phyloP scores from a whole-genome alignment of 1,140 invertebrate genomes.

The Mycetomoellerius zeteki region DNA sequence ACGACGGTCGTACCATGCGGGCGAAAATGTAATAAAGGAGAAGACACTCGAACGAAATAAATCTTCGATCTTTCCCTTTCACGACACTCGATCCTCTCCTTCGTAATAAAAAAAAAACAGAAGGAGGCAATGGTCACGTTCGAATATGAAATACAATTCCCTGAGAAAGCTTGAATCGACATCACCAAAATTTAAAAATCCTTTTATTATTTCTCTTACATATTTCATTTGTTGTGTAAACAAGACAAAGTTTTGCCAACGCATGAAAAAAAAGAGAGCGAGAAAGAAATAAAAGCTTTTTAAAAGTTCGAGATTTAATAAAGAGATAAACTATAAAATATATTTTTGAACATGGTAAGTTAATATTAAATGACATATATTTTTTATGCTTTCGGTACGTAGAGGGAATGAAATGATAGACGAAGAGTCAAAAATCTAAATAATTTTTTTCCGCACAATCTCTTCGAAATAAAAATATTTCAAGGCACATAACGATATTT shows the following conservation, averaged over 20 bases:
- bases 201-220: not conserved
- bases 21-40: slow-evolving; percentile 62
- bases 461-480: slow-evolving; percentile 13
- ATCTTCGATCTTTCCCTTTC: slow-evolving; percentile 54
- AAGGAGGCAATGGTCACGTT: slow-evolving; percentile 9
- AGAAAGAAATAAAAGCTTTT: not conserved
- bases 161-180: not conserved
- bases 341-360: not conserved
- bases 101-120: slow-evolving; percentile 19
- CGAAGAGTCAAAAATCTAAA: not conserved
- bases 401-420: not conserved
- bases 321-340: not conserved
- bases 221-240: not conserved
- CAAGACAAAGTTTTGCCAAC: not conserved
- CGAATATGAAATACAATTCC: slow-evolving; percentile 19
- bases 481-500: not conserved
- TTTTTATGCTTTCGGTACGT: not conserved
- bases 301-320: not conserved
- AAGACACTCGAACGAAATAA: slow-evolving; percentile 49
- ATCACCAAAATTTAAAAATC: slow-evolving; percentile 37
- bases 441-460: not conserved
- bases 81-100: slow-evolving; percentile 8
- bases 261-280: not conserved
- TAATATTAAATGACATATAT: not conserved
- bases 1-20: slow-evolving; percentile 26